Percentiles rank a stretch among this genome's conserved stretches.
Evolutionary conservation across 2,113 vertebrate genomes (phyloP).

Genomic region (Cryptomyrus ogoouensis): DNA sequence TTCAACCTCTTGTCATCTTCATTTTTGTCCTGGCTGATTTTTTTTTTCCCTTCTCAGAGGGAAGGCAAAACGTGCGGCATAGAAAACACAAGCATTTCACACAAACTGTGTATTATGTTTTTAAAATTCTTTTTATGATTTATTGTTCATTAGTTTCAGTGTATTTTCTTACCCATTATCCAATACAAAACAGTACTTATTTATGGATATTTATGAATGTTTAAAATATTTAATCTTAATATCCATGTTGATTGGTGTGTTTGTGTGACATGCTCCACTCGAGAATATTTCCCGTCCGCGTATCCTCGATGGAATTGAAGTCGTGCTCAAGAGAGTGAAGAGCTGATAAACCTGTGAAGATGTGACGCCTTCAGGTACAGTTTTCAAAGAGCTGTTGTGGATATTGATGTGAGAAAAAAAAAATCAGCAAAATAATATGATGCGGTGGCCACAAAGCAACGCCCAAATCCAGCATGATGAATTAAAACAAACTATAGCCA

Average conservation of each 20-base stretch:
- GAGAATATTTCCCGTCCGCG: neutral
- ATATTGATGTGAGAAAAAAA: neutral
- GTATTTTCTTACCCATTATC: neutral
- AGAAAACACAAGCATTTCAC: neutral
- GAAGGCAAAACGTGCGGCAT: neutral
- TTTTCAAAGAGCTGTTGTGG: neutral
- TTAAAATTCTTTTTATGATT: neutral
- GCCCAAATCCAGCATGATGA: neutral
- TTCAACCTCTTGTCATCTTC: neutral
- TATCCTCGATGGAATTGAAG: neutral
- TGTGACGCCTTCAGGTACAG: neutral
- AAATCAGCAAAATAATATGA: neutral
- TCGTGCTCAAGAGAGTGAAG: neutral
- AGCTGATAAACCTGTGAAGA: neutral
- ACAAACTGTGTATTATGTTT: neutral
- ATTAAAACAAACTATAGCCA: neutral
- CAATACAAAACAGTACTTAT: neutral
- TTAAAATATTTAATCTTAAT: neutral
- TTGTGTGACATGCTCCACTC: neutral
- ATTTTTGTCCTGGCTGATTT: neutral
- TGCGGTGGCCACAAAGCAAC: neutral
- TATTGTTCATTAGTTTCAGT: neutral
- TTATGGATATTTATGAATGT: neutral
- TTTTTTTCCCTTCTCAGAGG: neutral
- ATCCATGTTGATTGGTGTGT: neutral